Conservation (phyloP, 2,797 vertebrate species). For the Oreonectes daqikongensis region DNA sequence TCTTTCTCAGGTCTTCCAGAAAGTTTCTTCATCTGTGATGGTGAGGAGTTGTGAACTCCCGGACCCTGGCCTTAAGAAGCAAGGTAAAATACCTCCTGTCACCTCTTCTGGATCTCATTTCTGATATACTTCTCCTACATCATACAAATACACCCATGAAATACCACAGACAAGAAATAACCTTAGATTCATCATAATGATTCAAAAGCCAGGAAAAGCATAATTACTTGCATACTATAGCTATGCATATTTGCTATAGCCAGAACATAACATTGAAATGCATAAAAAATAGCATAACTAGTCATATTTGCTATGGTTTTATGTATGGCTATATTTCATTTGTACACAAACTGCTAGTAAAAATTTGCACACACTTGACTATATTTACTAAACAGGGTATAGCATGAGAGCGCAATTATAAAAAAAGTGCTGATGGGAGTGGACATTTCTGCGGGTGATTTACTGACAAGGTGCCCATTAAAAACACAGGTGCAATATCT, state of each 20-base stretch:
- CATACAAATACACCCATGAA: not conserved
- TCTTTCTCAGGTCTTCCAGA: constrained; percentile 77
- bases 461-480: no score
- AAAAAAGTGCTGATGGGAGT: no score
- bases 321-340: no score
- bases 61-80: constrained; percentile 64
- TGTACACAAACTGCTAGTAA: no score
- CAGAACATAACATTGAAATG: not conserved
- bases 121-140: not conserved
- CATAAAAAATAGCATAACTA: not conserved
- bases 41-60: constrained; percentile 60
- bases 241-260: not conserved
- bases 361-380: no score
- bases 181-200: not conserved
- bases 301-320: no score
- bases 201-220: not conserved
- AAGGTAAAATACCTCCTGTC: constrained; percentile 69
- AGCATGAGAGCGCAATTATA: no score
- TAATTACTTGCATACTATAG: not conserved
- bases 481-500: no score
- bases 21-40: constrained; percentile 86
- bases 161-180: not conserved
- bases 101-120: not conserved
- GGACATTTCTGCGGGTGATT: no score
- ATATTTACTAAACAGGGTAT: no score